Evolutionary conservation across 2,113 vertebrate species (phyloP).

Genomic region (Lichenostomus cassidix): DNA sequence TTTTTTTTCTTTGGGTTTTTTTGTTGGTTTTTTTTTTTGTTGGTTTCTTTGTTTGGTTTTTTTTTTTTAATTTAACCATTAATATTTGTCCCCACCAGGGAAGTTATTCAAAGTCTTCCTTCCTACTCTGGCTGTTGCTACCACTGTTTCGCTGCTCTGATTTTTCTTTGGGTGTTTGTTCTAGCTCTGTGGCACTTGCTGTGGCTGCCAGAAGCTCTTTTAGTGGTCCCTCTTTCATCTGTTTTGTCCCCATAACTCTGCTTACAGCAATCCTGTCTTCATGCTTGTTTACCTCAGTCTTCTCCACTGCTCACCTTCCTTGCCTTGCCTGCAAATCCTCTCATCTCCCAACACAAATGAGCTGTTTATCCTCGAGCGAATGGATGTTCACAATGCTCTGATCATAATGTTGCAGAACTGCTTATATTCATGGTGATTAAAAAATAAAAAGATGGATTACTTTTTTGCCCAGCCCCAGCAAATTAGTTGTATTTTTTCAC

Average conservation of each 20-base stretch:
- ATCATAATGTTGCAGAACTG: not conserved
- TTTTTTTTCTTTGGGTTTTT: not conserved
- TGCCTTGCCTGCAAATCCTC: not conserved
- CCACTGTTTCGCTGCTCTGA: not conserved
- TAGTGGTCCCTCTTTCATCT: not conserved
- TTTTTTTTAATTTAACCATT: not conserved
- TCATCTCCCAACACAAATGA: not conserved
- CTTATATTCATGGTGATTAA: not conserved
- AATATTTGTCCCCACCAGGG: not conserved
- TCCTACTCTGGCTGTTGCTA: not conserved
- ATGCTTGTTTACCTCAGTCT: not conserved
- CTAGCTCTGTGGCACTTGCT: not conserved
- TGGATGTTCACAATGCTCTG: not conserved
- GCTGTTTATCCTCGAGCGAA: conserved; percentile 15
- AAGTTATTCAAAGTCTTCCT: not conserved
- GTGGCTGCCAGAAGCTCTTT: not conserved
- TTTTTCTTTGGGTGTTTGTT: not conserved
- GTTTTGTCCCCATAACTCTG: not conserved
- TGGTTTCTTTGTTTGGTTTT: no score
- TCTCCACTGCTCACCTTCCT: not conserved
- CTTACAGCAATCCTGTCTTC: not conserved
- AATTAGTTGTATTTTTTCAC: not conserved
- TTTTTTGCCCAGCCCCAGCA: not conserved
- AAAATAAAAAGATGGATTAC: not conserved
- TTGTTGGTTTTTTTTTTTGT: no score